Evolutionary conservation across 2,113 vertebrate genomes (phyloP).

Genomic region (Periophthalmus modestus): DNA sequence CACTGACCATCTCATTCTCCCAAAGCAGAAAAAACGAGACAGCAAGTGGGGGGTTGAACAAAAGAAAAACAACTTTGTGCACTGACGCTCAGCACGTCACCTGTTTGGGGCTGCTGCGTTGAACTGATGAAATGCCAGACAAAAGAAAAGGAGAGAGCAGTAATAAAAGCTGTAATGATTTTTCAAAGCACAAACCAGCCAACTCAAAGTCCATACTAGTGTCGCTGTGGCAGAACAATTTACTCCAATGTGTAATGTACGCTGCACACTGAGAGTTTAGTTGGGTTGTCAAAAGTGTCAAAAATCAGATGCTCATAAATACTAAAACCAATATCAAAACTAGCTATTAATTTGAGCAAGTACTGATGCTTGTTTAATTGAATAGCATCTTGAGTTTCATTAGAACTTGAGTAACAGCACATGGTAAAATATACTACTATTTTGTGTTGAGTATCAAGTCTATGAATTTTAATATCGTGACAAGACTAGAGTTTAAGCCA

Average conservation of each 20-base stretch:
- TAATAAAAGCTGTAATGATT: slow-evolving; percentile 6
- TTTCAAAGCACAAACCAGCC: neutral
- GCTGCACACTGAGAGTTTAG: neutral
- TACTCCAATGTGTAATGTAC: too few relatives aligned
- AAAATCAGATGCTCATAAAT: too few relatives aligned
- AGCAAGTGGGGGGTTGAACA: neutral
- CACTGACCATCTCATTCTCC: slow-evolving; percentile 19
- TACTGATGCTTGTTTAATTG: too few relatives aligned
- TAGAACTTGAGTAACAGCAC: too few relatives aligned
- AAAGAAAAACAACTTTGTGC: neutral
- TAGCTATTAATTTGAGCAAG: too few relatives aligned
- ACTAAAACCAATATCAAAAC: too few relatives aligned
- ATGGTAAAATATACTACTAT: too few relatives aligned
- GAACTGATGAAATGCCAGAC: neutral
- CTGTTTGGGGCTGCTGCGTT: slow-evolving; percentile 1
- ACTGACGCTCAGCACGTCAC: neutral
- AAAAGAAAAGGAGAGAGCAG: neutral
- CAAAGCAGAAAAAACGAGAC: slow-evolving; percentile 4
- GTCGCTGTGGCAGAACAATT: neutral
- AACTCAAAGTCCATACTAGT: neutral
- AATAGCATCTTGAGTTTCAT: too few relatives aligned
- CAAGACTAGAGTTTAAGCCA: too few relatives aligned
- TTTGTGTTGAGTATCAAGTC: too few relatives aligned
- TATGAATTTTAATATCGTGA: too few relatives aligned
- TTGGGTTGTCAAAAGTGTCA: neutral